Base-by-base conservation (phyloP, 2,888 invertebrate species). In the Noctua comes region DNA sequence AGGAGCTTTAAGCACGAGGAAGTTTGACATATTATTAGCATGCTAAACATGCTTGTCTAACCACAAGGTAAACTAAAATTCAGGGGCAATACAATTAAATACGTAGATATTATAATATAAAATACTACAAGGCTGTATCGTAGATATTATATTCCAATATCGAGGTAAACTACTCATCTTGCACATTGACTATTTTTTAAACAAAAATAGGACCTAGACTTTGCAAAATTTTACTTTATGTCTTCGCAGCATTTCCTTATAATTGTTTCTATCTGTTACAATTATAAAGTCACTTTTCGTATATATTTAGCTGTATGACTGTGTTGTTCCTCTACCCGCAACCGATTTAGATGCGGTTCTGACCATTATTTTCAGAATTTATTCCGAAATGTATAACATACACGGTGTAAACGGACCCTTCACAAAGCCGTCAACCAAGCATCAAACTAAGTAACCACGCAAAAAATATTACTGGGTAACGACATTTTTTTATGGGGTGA, bases 141-240 rank as follows among this genome's bases (percentile, higher is more conserved):
- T 24, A 62, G 27, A 68, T 48, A 31, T 43, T 27, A 62, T 27
- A 68, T 71, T 83, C 36, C 64, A 64, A 72, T 59, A 43, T 64
- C 81, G 68, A 82, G 81, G 84, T 72, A 79, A 82, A 79, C 81
- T 59, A 51, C 62, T 72, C 40, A 57, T 72, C 54, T 72, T 72
- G 64, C 79, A 78, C 68, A 72, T 79, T 77, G 27, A 66, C 57
- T 57, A 36, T 21, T 18, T 68, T 69, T 48, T 65, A 16, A 64
- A 57, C 59, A 36, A 31, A 72, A 31, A 72, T 43, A 72, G 13
- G 6, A 65, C 16, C 21, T 13, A 64, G n/a, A 71, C 8, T 31
- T 62, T 54, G 13, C 21, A 64, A 54, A 68, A 48, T 65, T 62
- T 31, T 31, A 59, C 59, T 2, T 16, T 24, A 51, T 24, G 13